Base-by-base conservation (phyloP, 2,797 vertebrate genomes). In the Amphiprion clarkii region DNA sequence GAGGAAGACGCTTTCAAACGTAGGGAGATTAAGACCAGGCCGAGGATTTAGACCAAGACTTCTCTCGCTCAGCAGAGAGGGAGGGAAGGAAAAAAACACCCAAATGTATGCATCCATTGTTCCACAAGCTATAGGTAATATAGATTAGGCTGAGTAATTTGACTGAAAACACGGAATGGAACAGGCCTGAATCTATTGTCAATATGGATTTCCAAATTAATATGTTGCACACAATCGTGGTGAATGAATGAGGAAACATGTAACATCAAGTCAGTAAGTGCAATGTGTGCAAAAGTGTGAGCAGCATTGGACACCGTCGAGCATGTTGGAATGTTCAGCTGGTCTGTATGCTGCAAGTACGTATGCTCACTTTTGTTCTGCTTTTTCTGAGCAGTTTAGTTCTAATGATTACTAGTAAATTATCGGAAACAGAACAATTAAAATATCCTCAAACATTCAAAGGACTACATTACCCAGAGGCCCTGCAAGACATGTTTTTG, bases 121-220 rank as follows among this genome's bases (percentile, higher is more conserved):
- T 77, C 62, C 55, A 48, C 55, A 21, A 49, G 56, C 68, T 61
- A 8, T 9, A 84, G 79, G 54, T 84, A 63, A 67, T 51, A 48
- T 4, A 79, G 81, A 83, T 86, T 87, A 84, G 72, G 13, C 40
- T 0, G 10, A 57, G 66, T 62, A 59, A 85, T 80, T 82, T 65
- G 9, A 75, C 60, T 67, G 25, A 16, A 44, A 67, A 69, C 76
- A 36, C 36, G 11, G 40, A 69, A 4, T 59, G 19, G 36, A 72
- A 16, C 62, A 23, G 57, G 29, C 29, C 46, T 39, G 42, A 59
- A 5, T 33, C 17, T 56, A 52, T 36, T 65, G 59, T 71, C 60
- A 49, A 69, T 52, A 10, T 7, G 55, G 39, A 27, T 67, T 76
- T 74, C 5, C 16, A 49, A 66, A 74, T 75, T 3, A 71, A 67